These are phyloP conservation scores for Melanotaenia pygmaea DNA, from an alignment of 2,797 vertebrate species.

Conservation along the genomic window DNA sequence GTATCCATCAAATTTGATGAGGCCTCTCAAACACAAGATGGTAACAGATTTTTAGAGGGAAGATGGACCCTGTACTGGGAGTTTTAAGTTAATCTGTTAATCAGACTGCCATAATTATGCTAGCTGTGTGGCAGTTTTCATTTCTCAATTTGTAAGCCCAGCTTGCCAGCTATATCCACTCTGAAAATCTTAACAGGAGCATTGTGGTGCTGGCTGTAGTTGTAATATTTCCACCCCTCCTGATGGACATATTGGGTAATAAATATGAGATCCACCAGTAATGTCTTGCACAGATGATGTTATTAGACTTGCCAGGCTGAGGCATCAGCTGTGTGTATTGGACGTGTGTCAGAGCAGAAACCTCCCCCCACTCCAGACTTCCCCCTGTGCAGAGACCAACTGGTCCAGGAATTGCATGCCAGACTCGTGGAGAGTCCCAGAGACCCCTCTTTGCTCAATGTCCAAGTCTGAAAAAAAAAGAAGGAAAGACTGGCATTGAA, in stretches of 20 bases:
- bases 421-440: conserved; percentile 63
- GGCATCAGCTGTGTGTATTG: conserved; percentile 79
- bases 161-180: conserved; percentile 54
- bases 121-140: conserved; percentile 44
- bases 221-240: conserved; percentile 59
- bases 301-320: conserved; percentile 74
- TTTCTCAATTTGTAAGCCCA: conserved; percentile 48
- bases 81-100: conserved; percentile 63
- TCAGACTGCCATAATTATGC: conserved; percentile 55
- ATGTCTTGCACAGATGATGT: conserved; percentile 75
- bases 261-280: conserved; percentile 72
- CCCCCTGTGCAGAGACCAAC: conserved; percentile 69
- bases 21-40: conserved; percentile 67
- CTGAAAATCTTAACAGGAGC: conserved; percentile 58
- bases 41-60: conserved; percentile 59
- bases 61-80: conserved; percentile 43
- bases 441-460: conserved; percentile 58
- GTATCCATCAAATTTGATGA: conserved; percentile 57
- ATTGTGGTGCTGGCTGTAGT: conserved; percentile 56
- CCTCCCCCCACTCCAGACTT: conserved; percentile 39
- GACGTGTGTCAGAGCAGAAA: conserved; percentile 65
- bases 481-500: conserved; percentile 62
- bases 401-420: conserved; percentile 72
- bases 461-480: conserved; percentile 58
- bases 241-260: conserved; percentile 74